Base-by-base conservation (phyloP, 2,888 invertebrate species). In the Lordiphosa andalusiaca region DNA sequence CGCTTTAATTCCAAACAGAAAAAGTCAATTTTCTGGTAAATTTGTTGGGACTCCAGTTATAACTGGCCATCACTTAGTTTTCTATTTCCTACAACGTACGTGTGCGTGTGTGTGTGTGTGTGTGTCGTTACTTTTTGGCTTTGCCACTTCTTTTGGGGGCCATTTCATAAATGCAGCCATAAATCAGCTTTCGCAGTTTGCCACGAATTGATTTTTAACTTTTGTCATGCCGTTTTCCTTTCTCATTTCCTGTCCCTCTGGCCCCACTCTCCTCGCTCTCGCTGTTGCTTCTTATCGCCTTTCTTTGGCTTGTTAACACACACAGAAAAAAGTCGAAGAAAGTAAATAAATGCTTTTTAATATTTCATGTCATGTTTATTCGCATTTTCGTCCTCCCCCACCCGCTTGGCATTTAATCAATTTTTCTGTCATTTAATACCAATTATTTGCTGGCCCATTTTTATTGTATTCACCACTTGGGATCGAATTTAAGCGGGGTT, bases 11-110 rank as follows among this genome's bases (percentile, higher is more conserved):
- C 59, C 67, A 65, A 63, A 69, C 71, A 80, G 72, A 76, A 82
- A 85, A 87, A 87, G 80, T 86, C 87, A 87, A 86, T 88, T 87
- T 87, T 88, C 87, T 87, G 85, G 73, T 87, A 87, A 88, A 87
- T 87, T 87, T 87, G 84, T 80, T 81, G 73, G 73, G 71, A 78
- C 78, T 86, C 69, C 30, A 30, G 84, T 88, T 86, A 86, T 86
- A 85, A 88, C 86, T 86, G 81, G 80, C 87, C 85, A 87, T 88
- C 88, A 87, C 87, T 87, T 86, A 84, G 84, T 73, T 86, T 82
- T 83, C 84, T 73, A 85, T 80, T 82, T 85, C 81, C 78, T 68
- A 64, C 69, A 69, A 67, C 69, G 42, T 49, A 36, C 12, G 19
- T 33, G n/a, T 39, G 33, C 41, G 4, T 59, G n/a, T 40, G 4